phyloP scores from a whole-genome alignment of 2,113 vertebrate species.

The Pipa parva region DNA sequence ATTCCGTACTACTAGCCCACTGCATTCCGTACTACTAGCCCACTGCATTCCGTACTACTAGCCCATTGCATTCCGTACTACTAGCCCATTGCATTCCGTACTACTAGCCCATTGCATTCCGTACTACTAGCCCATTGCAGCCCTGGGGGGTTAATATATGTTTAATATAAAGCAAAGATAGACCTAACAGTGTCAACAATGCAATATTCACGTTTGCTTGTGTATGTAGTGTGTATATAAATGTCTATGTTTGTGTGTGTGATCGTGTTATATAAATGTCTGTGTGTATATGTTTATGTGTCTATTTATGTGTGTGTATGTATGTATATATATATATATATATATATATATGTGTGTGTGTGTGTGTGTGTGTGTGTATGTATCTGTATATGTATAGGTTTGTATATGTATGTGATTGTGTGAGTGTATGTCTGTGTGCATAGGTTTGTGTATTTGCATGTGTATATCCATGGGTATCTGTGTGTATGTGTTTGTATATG shows the following conservation, averaged over 20 bases:
- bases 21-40: no score
- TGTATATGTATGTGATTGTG: not conserved
- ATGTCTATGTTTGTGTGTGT: not conserved
- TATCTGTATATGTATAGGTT: not conserved
- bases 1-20: no score
- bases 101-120: no score
- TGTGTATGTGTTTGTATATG: not conserved
- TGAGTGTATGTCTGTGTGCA: not conserved
- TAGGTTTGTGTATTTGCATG: not conserved
- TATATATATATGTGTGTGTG: not conserved
- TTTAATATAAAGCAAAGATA: no score
- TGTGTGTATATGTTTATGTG: not conserved
- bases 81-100: no score
- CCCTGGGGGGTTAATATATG: no score
- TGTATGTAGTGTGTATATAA: constrained; percentile 5
- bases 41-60: no score
- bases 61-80: no score
- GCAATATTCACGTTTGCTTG: no score
- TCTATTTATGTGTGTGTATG: not conserved
- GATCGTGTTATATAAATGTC: not conserved
- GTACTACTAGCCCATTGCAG: no score
- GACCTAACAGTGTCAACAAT: no score
- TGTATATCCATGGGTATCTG: not conserved
- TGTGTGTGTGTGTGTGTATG: not conserved
- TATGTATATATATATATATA: not conserved